Percentiles rank a stretch among this genome's conserved stretches.
Conservation (phyloP, 2,888 invertebrate species). For the Drosophila mettleri region DNA sequence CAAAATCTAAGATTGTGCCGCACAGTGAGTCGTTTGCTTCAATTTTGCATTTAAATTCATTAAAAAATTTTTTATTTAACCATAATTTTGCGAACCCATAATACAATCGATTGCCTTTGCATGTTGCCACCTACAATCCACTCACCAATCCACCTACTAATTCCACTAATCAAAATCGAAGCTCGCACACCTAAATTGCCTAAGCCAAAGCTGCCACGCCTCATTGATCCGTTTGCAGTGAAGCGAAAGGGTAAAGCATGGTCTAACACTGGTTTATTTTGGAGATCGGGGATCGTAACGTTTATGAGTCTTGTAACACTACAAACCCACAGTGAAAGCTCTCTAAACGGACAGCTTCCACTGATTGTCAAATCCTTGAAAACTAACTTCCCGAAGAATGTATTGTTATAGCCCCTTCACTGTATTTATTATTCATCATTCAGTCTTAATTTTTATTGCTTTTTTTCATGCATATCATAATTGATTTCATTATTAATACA, state of each 20-base stretch:
- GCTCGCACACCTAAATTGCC: conserved; percentile 57
- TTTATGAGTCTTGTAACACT: conserved; percentile 16
- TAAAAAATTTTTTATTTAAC: conserved; percentile 3
- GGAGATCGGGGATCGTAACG: conserved; percentile 44
- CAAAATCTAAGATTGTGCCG: conserved; percentile 74
- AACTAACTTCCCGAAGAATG: not conserved
- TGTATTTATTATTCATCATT: not conserved
- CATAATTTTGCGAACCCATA: conserved; percentile 2
- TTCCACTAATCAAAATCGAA: conserved; percentile 24
- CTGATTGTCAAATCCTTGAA: not conserved
- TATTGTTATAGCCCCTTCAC: not conserved
- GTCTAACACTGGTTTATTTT: not conserved
- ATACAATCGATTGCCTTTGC: conserved; percentile 20
- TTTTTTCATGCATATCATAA: not conserved
- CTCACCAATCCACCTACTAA: conserved; percentile 30
- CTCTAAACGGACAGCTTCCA: not conserved
- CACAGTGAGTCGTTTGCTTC: conserved; percentile 62
- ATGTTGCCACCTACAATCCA: conserved; percentile 22
- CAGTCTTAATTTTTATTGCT: not conserved
- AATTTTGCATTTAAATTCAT: not conserved
- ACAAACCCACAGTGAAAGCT: not conserved
- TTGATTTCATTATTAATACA: not conserved
- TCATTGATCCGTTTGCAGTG: conserved; percentile 82
- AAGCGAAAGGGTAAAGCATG: conserved; percentile 84
- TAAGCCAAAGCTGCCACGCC: conserved; percentile 68